A percentile compares a stretch with the other conserved stretches of the same genome.
Evolutionary conservation across 2,888 invertebrate species (phyloP).

Genomic region (Polydrusus tereticollis): DNA sequence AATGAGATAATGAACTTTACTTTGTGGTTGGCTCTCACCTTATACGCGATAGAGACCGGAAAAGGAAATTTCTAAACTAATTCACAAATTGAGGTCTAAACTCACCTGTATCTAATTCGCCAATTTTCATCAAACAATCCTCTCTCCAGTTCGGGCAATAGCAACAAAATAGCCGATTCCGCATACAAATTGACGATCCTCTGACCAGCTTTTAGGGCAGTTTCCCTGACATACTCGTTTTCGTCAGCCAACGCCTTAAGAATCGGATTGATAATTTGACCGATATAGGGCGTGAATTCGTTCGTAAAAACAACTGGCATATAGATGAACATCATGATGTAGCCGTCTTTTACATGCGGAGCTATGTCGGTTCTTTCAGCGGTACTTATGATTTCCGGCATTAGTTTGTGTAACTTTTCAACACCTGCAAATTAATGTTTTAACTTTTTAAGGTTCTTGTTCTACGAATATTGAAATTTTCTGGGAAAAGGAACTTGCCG

Average conservation of each 20-base stretch:
- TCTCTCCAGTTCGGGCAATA: slow-evolving; percentile 93
- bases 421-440: slow-evolving; percentile 77
- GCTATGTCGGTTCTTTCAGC: slow-evolving; percentile 94
- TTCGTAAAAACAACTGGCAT: slow-evolving; percentile 97
- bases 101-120: slow-evolving; percentile 85
- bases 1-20: too few relatives aligned
- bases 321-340: slow-evolving; percentile 99
- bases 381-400: slow-evolving; percentile 97
- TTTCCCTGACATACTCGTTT: slow-evolving; percentile 98
- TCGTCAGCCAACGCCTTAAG: slow-evolving; percentile 98
- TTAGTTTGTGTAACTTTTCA: slow-evolving; percentile 93
- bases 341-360: slow-evolving; percentile 98
- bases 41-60: too few relatives aligned
- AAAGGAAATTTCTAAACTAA: too few relatives aligned
- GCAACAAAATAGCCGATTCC: slow-evolving; percentile 91
- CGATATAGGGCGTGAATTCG: slow-evolving; percentile 90
- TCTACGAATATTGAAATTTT: too few relatives aligned
- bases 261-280: slow-evolving; percentile 97
- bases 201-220: slow-evolving; percentile 96
- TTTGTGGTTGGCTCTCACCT: too few relatives aligned
- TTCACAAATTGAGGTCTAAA: background rate
- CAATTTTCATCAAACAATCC: slow-evolving; percentile 99
- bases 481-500: too few relatives aligned
- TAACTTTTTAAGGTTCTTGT: too few relatives aligned
- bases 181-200: slow-evolving; percentile 97